Conservation (phyloP, 2,888 invertebrate genomes). For the Rhagonycha lutea region DNA sequence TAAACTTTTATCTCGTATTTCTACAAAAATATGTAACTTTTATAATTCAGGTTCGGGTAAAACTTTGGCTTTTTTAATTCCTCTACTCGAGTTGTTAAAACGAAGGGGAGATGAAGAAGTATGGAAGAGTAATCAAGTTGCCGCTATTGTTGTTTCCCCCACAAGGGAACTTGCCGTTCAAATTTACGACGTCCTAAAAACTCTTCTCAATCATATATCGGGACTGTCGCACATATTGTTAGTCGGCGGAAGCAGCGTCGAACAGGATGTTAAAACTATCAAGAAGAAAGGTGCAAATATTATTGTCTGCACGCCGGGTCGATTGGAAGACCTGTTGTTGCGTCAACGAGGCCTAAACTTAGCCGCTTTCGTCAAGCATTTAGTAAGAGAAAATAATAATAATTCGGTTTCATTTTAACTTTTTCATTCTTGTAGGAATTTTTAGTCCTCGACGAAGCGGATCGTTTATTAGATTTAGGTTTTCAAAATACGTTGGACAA, state of each 20-base stretch:
- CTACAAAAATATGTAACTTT: neutral
- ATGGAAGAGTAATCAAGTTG: constrained; percentile 77
- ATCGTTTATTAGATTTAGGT: constrained; percentile 89
- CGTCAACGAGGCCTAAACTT: constrained; percentile 73
- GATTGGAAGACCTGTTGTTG: constrained; percentile 83
- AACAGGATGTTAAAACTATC: constrained; percentile 73
- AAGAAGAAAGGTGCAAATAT: constrained; percentile 78
- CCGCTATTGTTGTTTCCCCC: constrained; percentile 90
- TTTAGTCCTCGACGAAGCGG: constrained; percentile 94
- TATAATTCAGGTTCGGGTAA: constrained; percentile 83
- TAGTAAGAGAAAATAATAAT: constrained; percentile 60
- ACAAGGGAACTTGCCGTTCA: constrained; percentile 94
- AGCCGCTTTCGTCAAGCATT: constrained; percentile 72
- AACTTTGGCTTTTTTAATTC: constrained; percentile 93
- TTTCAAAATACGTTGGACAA: constrained; percentile 84
- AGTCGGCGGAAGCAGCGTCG: constrained; percentile 83
- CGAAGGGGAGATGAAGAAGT: constrained; percentile 63
- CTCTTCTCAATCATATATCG: constrained; percentile 56
- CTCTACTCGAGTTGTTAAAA: constrained; percentile 82
- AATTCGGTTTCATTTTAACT: neutral
- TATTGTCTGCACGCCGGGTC: constrained; percentile 92
- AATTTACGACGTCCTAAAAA: constrained; percentile 69
- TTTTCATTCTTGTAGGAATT: constrained; percentile 71
- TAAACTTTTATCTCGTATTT: neutral
- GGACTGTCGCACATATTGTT: constrained; percentile 64